Evolutionary conservation across 2,113 vertebrate species (phyloP), one percentile per base, ranked within the genome.

Genomic region (Notothenia rossii): DNA sequence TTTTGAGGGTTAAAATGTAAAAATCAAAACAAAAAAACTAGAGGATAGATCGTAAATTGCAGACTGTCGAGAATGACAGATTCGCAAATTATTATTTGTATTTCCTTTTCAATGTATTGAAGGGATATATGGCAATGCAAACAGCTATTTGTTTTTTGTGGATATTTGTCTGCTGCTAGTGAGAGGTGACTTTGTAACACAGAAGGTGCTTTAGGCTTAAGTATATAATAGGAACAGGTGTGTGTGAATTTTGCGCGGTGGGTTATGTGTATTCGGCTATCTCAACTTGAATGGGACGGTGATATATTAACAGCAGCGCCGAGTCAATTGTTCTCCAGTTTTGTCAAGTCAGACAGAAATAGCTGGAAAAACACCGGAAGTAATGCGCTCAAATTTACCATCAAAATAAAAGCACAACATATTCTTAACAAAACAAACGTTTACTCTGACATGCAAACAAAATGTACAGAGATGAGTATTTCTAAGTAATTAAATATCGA

Each of bases 331-430:
- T 55, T 75, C 71, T 50, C n/a, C 61, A 63, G n/a, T 66, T 73
- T 5, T 45, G 84, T 91, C 13, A 88, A 89, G 76, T 79, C 46
- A 72, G 59, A 81, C 73, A 86, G 29, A 81, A 48, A 56, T 50
- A 7, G 12, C 58, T 9, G 48, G 25, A 33, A 29, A 65, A 49
- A 54, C 3, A 51, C 70, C 59, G 87, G 81, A 72, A 72, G 55
- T 53, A 1, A 2, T 1, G 10, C n/a, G 3, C 36, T 54, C 7
- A 40, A 3, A 3, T 43, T 20, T 0, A 18, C 20, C 13, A 43
- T 43, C 65, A 85, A 0, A 88, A 77, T 88, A 88, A 85, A 87
- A 75, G 13, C 36, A 50, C 9, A 11, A 18, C n/a, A 25, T 8
- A 55, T 12, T 6, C 10, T 0, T 14, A 1, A 9, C n/a, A 9